These are phyloP conservation scores for Punctoribates punctum DNA, from an alignment of 2,888 invertebrate species.

Conservation along the genomic window DNA sequence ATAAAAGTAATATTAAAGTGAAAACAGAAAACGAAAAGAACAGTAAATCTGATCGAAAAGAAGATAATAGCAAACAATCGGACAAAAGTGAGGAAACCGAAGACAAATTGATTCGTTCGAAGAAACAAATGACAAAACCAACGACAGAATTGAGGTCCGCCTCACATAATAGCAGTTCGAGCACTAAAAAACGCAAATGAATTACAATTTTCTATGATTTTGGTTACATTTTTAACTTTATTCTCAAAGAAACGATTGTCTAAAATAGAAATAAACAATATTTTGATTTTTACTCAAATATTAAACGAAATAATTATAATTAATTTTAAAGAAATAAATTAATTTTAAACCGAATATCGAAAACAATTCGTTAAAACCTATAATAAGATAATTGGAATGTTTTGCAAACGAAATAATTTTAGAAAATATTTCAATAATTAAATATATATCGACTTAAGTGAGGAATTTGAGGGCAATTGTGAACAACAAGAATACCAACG, in stretches of 20 bases:
- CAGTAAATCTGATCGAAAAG: slow-evolving; percentile 25
- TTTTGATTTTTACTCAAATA: background rate
- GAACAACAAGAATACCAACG: background rate
- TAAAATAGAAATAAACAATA: background rate
- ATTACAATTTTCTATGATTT: background rate
- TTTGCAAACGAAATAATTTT: background rate
- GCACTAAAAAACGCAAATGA: slow-evolving; percentile 24
- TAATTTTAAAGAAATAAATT: background rate
- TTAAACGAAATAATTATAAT: background rate
- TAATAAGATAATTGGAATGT: slow-evolving; percentile 2
- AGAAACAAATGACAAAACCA: slow-evolving; percentile 7
- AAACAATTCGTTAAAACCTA: background rate
- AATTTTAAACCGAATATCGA: background rate
- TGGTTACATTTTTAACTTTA: background rate
- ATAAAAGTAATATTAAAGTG: slow-evolving; percentile 18
- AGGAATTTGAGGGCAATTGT: background rate
- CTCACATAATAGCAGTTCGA: slow-evolving; percentile 6
- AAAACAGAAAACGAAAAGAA: slow-evolving; percentile 28
- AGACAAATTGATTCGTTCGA: slow-evolving; percentile 19
- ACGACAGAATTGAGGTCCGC: slow-evolving; percentile 8
- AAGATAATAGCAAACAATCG: slow-evolving; percentile 1
- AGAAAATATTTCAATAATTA: slow-evolving; percentile 3
- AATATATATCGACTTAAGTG: background rate
- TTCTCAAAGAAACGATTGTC: too few species aligned
- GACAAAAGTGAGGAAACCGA: slow-evolving; percentile 23